Percentiles rank a stretch among this genome's conserved stretches.
These are phyloP conservation scores for Bombyx huttoni DNA, from an alignment of 2,888 invertebrate genomes.

Conservation along the genomic window DNA sequence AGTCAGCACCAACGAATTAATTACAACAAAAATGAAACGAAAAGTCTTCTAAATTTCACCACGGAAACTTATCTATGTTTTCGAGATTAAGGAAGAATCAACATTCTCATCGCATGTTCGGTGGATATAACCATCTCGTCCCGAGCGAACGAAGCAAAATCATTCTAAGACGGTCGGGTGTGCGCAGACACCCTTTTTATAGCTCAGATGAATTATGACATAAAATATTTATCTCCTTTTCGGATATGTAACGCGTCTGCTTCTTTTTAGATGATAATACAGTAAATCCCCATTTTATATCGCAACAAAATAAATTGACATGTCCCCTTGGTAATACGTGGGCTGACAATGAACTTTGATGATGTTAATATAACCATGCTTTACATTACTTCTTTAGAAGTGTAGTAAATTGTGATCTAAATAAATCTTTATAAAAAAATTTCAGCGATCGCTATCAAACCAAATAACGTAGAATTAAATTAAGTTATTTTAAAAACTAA, in stretches of 20 bases:
- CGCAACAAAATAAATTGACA: slow-evolving; percentile 36
- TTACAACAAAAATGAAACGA: neutral
- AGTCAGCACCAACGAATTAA: neutral
- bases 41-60: neutral
- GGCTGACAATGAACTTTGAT: slow-evolving; percentile 1
- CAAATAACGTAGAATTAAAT: no score
- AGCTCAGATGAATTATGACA: slow-evolving; percentile 57
- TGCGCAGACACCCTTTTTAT: slow-evolving; percentile 55
- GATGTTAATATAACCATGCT: neutral
- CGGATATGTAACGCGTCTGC: slow-evolving; percentile 51
- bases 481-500: no score
- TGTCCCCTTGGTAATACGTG: slow-evolving; percentile 8
- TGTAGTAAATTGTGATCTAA: neutral
- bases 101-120: slow-evolving; percentile 23
- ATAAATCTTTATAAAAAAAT: no score
- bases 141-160: slow-evolving; percentile 37
- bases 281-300: slow-evolving; percentile 46
- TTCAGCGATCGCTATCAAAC: no score
- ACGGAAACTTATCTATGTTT: slow-evolving; percentile 24
- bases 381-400: neutral
- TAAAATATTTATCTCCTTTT: slow-evolving; percentile 61
- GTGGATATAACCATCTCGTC: slow-evolving; percentile 24
- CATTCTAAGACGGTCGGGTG: slow-evolving; percentile 36
- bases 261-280: slow-evolving; percentile 52
- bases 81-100: slow-evolving; percentile 34